Evolutionary conservation across 2,797 vertebrate species (phyloP).

Genomic region (Eupleurogrammus muticus): DNA sequence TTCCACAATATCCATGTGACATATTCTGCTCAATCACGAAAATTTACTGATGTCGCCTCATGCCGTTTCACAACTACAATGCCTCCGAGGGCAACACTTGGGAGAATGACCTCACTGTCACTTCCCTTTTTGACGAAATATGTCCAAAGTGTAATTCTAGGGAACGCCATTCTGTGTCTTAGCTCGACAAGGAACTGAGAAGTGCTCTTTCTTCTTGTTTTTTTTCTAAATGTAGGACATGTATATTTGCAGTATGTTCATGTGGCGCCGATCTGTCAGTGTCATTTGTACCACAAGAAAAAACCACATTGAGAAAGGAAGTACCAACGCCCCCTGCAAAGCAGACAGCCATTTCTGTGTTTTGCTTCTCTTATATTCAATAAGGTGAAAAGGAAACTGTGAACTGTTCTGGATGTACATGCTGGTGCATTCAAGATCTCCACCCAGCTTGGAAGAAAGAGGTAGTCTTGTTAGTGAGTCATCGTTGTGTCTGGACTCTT

Average conservation of each 20-base stretch:
- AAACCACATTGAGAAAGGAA: constrained; percentile 19
- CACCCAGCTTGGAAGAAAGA: constrained; percentile 15
- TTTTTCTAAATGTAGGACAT: constrained; percentile 9
- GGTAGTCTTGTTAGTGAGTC: neutral
- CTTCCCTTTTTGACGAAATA: constrained; percentile 26
- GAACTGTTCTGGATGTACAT: constrained; percentile 3
- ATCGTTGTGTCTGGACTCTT: neutral
- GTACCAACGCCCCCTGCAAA: neutral
- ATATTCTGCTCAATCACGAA: neutral
- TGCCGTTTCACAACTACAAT: neutral
- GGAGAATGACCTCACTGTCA: constrained; percentile 66
- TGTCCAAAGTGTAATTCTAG: constrained; percentile 1
- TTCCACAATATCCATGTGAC: neutral
- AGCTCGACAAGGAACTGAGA: constrained; percentile 24
- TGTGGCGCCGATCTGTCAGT: neutral
- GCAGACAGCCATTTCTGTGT: constrained; percentile 45
- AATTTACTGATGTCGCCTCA: neutral
- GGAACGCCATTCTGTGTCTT: neutral
- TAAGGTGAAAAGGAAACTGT: constrained; percentile 24
- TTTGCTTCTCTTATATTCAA: constrained; percentile 2
- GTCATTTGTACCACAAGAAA: constrained; percentile 7
- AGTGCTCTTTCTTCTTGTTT: constrained; percentile 17
- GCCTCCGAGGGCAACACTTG: neutral
- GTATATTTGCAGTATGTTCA: neutral
- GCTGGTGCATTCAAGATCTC: neutral